Evolutionary conservation across 2,113 vertebrate species (phyloP).

Genomic region (Nothocercus nigrocapillus): DNA sequence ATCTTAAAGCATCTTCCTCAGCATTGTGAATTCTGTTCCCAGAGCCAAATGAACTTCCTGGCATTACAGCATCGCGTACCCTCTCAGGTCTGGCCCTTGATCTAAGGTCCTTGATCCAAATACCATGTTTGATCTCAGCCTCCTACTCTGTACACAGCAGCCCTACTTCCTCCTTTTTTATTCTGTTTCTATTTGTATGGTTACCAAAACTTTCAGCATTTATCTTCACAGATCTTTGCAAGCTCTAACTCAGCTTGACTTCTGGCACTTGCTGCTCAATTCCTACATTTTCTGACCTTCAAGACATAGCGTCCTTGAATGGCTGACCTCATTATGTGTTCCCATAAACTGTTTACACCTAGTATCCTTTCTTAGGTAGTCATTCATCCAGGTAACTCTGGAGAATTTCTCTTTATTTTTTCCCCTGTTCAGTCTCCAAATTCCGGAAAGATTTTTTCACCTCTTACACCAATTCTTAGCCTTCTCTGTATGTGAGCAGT

Average conservation of each 20-base stretch:
- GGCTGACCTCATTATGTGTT: conserved; percentile 14
- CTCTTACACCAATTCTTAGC: background rate
- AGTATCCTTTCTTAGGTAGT: conserved; percentile 7
- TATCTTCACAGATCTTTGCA: conserved; percentile 34
- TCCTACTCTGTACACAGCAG: conserved; percentile 44
- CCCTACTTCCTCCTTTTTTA: conserved; percentile 55
- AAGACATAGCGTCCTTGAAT: background rate
- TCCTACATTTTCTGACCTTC: conserved; percentile 3
- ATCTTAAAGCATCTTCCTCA: background rate
- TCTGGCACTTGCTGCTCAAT: background rate
- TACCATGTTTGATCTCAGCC: conserved; percentile 51
- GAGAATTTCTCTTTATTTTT: background rate
- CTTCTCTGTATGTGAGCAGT: background rate
- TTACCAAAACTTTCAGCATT: conserved; percentile 17
- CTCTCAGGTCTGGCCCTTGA: conserved; percentile 29
- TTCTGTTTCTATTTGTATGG: conserved; percentile 25
- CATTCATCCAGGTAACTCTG: conserved; percentile 19
- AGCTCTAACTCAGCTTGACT: conserved; percentile 1
- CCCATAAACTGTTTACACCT: conserved; percentile 37
- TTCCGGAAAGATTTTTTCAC: background rate
- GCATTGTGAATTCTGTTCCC: conserved; percentile 38
- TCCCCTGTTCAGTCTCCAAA: background rate
- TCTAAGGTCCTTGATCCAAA: conserved; percentile 21
- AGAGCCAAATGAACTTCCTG: conserved; percentile 40
- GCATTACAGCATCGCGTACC: background rate